Evolutionary conservation across 2,113 vertebrate species (phyloP), one percentile per base, ranked within the genome.

Genomic region (Charadrius vociferus): DNA sequence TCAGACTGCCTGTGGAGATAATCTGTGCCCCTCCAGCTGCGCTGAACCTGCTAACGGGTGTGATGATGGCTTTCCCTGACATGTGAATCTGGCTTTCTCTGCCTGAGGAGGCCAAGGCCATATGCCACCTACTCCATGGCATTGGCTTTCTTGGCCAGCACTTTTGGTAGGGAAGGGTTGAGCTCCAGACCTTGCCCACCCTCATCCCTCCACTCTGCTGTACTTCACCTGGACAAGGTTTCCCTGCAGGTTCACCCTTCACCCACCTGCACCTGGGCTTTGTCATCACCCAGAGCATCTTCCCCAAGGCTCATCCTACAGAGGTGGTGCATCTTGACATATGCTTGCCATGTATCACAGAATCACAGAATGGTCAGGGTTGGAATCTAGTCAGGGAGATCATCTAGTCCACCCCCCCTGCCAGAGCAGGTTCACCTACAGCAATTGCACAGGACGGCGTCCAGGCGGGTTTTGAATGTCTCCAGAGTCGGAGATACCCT

Each of bases 1-100:
- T 86, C 65, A 66, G 7, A 41, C 63, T 61, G 67, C 81, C 94
- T 93, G 82, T 68, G 67, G 82, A 90, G 86, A 95, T 93, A 88
- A 93, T 93, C 91, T 4, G 0, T 73, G 82, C 13, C 41, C 39
- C 53, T 77, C 58, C 70, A 75, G 88, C 93, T 88, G 88, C 73
- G 88, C 80, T n/a, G 71, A 68, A 36, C 79, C 91, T 95, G 79
- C 79, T 72, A 5, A 43, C 0, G 1, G 50, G 30, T 50, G 4
- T 43, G 90, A 49, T 34, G 67, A 27, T 95, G 81, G 72, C 87
- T 96, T 23, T 63, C 37, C 37, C 61, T 87, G 81, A 82, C 65
- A 20, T 16, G 27, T 18, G 11, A 68, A 59, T 56, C 93, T 95
- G 82, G 2, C 66, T 72, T 49, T 90, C 41, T 67, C 53, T 92